Percentiles rank a stretch among this genome's conserved stretches.
phyloP scores from a whole-genome alignment of 2,888 invertebrate species.

The Shargacucullia verbasci region DNA sequence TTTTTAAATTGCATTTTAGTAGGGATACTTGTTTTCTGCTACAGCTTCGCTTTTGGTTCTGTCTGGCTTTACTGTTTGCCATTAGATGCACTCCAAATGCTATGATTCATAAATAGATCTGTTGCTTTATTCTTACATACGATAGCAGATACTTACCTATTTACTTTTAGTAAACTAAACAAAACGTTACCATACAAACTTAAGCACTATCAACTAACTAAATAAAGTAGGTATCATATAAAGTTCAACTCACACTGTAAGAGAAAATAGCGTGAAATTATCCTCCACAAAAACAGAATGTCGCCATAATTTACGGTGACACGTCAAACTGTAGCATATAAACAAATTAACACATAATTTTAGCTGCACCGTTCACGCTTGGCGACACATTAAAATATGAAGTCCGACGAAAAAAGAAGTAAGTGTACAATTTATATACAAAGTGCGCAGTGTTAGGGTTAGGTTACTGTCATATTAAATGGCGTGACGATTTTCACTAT shows the following conservation, averaged over 20 bases:
- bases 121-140: no score
- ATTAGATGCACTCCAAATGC: no score
- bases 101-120: no score
- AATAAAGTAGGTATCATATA: slow-evolving; percentile 23
- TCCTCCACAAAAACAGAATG: slow-evolving; percentile 45
- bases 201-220: slow-evolving; percentile 1
- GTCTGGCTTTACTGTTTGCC: no score
- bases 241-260: slow-evolving; percentile 23
- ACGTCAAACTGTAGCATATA: slow-evolving; percentile 49
- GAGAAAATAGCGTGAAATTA: slow-evolving; percentile 44
- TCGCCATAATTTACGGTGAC: slow-evolving; percentile 42
- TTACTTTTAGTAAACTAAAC: neutral
- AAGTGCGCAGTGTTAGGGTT: neutral
- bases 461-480: neutral
- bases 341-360: slow-evolving; percentile 55
- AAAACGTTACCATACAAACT: slow-evolving; percentile 3
- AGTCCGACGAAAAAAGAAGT: slow-evolving; percentile 21
- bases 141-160: no score
- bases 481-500: no score
- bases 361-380: slow-evolving; percentile 41
- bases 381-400: slow-evolving; percentile 43
- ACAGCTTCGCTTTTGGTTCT: no score
- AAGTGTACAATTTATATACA: slow-evolving; percentile 2
- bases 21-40: no score
- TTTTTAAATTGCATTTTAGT: neutral